These are phyloP conservation scores for Desmodus rotundus DNA, from an alignment of 2,113 vertebrate genomes.

Conservation along the genomic window DNA sequence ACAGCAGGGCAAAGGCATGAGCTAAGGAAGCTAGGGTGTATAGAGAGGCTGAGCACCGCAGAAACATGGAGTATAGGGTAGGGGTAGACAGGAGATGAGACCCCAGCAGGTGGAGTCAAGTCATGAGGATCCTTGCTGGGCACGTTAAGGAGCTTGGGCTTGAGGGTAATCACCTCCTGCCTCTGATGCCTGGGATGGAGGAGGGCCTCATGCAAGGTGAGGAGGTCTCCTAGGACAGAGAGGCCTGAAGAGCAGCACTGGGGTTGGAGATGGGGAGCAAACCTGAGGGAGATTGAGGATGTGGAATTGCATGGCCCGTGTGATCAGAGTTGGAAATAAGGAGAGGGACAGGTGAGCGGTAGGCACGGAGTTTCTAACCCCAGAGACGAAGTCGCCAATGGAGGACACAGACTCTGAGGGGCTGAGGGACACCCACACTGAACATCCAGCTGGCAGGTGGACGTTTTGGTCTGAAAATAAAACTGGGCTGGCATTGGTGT, in stretches of 20 bases:
- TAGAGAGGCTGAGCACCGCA: too few relatives aligned
- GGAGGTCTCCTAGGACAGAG: background rate
- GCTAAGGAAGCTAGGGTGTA: background rate
- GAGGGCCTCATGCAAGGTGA: background rate
- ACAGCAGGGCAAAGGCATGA: background rate
- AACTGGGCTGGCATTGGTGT: background rate
- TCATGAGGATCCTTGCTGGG: background rate
- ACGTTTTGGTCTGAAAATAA: background rate
- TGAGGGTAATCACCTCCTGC: background rate
- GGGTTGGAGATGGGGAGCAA: background rate
- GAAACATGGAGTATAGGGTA: background rate
- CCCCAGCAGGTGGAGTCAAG: background rate
- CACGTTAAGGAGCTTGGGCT: background rate
- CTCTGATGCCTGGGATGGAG: background rate
- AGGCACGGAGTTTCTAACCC: background rate
- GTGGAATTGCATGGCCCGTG: background rate
- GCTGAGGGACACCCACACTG: background rate
- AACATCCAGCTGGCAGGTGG: background rate
- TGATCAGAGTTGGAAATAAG: background rate
- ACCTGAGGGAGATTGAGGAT: background rate
- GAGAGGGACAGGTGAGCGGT: accelerated
- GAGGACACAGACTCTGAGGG: background rate
- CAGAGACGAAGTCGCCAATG: background rate
- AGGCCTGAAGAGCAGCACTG: background rate
- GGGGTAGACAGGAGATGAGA: background rate